A percentile compares a stretch with the other conserved stretches of the same genome.
Conservation (phyloP, 1,140 invertebrate species). For the Heliconius himera region DNA sequence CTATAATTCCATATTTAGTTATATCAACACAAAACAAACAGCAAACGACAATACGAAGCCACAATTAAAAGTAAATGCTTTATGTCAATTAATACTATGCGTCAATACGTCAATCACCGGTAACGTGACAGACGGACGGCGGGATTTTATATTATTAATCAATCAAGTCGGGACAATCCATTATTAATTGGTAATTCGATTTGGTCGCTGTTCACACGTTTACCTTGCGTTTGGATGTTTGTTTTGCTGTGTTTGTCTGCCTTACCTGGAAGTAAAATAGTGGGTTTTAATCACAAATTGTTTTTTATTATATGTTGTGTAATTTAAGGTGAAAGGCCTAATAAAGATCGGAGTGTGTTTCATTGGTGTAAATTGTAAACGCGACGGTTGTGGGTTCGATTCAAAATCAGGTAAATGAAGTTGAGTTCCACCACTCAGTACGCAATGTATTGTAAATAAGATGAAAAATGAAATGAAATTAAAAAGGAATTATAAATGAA, state of each 20-base stretch:
- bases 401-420: too few relatives aligned
- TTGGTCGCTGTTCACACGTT: constrained; percentile 33
- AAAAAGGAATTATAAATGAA: too few relatives aligned
- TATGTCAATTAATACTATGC: constrained; percentile 66
- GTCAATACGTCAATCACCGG: constrained; percentile 67
- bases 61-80: constrained; percentile 67
- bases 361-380: too few relatives aligned
- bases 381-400: too few relatives aligned
- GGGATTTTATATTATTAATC: constrained; percentile 59
- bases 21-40: not conserved
- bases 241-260: constrained; percentile 7
- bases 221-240: constrained; percentile 31
- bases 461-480: too few relatives aligned
- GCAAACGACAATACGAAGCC: constrained; percentile 11
- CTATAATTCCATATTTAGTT: constrained; percentile 39
- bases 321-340: too few relatives aligned
- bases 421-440: too few relatives aligned
- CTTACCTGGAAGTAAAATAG: constrained; percentile 51
- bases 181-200: constrained; percentile 51
- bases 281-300: not conserved
- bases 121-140: constrained; percentile 38
- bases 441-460: too few relatives aligned
- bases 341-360: too few relatives aligned
- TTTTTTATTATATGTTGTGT: not conserved
- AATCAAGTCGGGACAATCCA: constrained; percentile 49